phyloP scores from a whole-genome alignment of 2,797 vertebrate species.

The Apogon talboti region DNA sequence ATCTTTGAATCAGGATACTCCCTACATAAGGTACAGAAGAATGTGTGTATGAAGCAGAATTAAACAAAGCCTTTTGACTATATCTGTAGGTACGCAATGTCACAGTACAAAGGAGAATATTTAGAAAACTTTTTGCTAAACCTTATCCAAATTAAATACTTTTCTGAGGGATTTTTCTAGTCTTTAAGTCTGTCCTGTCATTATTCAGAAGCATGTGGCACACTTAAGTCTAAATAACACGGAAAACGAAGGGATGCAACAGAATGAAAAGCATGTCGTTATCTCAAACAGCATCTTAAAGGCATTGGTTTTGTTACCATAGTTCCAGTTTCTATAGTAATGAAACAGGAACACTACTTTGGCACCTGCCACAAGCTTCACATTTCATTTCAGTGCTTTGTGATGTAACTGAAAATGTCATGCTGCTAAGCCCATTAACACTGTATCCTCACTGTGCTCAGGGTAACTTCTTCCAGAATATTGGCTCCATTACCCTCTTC shows the following conservation, averaged over 20 bases:
- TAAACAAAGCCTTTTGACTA: no score
- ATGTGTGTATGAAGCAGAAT: neutral
- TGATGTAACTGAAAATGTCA: slow-evolving; percentile 15
- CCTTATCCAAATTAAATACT: no score
- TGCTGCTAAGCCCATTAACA: slow-evolving; percentile 3
- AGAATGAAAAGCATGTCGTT: neutral
- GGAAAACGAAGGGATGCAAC: no score
- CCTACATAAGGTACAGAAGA: slow-evolving; percentile 90
- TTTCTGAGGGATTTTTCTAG: no score
- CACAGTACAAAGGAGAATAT: neutral
- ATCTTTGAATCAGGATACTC: slow-evolving; percentile 99
- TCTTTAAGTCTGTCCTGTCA: no score
- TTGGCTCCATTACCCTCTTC: slow-evolving; percentile 97
- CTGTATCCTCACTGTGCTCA: slow-evolving; percentile 65
- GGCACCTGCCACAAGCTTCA: neutral
- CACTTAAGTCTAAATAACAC: no score
- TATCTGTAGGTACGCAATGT: no score
- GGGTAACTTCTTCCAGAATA: slow-evolving; percentile 99
- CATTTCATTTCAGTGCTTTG: slow-evolving; percentile 22
- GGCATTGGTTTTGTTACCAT: neutral
- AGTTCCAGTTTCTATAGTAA: neutral
- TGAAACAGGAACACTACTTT: neutral
- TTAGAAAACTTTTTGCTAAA: no score
- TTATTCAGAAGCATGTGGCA: no score
- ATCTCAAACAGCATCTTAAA: neutral